Conservation (phyloP, 2,113 vertebrate species). For the Heterochromis multidens region DNA sequence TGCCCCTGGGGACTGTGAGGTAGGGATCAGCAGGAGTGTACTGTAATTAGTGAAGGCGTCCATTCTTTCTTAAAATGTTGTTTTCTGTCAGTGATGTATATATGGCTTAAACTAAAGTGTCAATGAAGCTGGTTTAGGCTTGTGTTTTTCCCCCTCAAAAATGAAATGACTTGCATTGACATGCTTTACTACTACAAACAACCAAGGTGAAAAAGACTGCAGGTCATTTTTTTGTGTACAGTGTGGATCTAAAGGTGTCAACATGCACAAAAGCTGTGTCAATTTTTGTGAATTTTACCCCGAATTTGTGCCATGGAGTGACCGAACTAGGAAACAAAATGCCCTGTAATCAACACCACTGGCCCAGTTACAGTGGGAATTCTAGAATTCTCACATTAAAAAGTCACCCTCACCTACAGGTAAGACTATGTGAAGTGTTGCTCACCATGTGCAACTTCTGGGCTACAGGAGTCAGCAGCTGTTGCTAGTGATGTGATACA, state of each 20-base stretch:
- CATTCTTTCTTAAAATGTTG: neutral
- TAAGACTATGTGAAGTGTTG: neutral
- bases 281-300: neutral
- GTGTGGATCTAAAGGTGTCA: neutral
- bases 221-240: neutral
- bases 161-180: neutral
- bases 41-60: conserved; percentile 1
- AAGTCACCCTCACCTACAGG: neutral
- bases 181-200: neutral
- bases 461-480: neutral
- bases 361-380: neutral
- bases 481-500: neutral
- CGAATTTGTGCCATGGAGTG: neutral
- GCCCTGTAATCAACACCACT: neutral
- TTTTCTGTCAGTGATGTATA: neutral
- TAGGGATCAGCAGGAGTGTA: neutral
- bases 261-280: neutral
- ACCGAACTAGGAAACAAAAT: neutral
- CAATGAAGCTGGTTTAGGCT: neutral
- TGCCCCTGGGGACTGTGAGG: conserved; percentile 7
- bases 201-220: neutral
- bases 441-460: neutral
- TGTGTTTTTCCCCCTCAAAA: neutral
- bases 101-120: neutral
- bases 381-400: neutral